A percentile compares a stretch with the other conserved stretches of the same genome.
Conservation (phyloP, 2,113 vertebrate species). For the Trematomus loennbergii region DNA sequence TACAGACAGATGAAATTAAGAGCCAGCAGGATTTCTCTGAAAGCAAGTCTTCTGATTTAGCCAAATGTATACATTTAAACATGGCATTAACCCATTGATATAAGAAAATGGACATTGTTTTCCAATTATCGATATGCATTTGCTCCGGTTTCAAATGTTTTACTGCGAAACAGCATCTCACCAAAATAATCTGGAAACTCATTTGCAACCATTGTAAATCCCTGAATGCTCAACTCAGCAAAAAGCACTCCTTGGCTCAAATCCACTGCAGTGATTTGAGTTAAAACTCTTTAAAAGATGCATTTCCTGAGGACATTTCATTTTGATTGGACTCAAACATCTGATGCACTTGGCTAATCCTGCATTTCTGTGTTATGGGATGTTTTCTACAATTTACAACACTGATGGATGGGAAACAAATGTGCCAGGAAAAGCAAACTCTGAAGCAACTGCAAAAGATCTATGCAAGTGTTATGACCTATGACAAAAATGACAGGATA, state of each 20-base stretch:
- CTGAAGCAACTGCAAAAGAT: background rate
- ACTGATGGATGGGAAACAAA: slow-evolving; percentile 5
- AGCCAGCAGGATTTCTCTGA: background rate
- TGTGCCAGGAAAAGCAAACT: background rate
- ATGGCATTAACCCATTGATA: background rate
- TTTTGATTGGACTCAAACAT: slow-evolving; percentile 13
- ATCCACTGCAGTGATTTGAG: slow-evolving; percentile 28
- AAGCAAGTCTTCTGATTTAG: slow-evolving; percentile 1
- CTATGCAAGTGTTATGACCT: background rate
- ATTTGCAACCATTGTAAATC: slow-evolving; percentile 16
- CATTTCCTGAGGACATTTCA: slow-evolving; percentile 8
- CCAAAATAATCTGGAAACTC: slow-evolving; percentile 5
- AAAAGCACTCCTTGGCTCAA: slow-evolving; percentile 42
- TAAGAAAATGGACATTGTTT: slow-evolving; percentile 18
- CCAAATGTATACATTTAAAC: slow-evolving; percentile 7
- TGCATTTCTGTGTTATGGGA: background rate
- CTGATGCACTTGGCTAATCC: background rate
- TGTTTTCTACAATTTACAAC: background rate
- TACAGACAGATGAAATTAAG: background rate
- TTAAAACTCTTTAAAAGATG: background rate
- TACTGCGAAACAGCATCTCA: slow-evolving; percentile 9
- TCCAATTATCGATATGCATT: slow-evolving; percentile 11
- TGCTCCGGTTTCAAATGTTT: slow-evolving; percentile 15
- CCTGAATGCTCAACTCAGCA: background rate
- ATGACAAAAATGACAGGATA: background rate